Percentiles rank a stretch among this genome's conserved stretches.
Evolutionary conservation across 2,113 vertebrate species (phyloP).

Genomic region (Columbina picui): DNA sequence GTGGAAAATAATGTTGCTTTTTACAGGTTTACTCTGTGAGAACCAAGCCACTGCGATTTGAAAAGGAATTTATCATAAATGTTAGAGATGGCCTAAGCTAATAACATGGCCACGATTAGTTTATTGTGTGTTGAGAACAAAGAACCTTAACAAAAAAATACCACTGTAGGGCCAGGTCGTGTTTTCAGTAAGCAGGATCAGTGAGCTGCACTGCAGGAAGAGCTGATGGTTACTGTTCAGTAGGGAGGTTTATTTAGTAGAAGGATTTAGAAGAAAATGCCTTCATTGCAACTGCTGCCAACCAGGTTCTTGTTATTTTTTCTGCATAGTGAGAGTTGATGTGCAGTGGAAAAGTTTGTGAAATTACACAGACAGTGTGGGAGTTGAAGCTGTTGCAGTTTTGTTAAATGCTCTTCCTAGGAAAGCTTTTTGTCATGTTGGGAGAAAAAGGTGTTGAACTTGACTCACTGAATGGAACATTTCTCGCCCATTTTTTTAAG

Average conservation of each 20-base stretch:
- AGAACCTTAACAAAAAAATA: neutral
- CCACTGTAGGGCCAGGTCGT: neutral
- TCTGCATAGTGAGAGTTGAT: neutral
- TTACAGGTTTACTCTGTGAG: neutral
- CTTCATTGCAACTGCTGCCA: neutral
- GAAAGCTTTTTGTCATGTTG: neutral
- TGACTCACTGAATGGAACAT: neutral
- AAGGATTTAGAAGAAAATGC: neutral
- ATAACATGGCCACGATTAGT: neutral
- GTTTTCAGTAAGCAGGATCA: neutral
- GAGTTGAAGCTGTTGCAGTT: neutral
- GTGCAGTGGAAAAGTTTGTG: neutral
- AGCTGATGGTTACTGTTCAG: neutral
- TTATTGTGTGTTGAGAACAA: neutral
- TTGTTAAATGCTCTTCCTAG: neutral
- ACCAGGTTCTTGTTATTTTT: neutral
- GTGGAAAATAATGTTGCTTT: neutral
- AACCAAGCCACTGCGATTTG: neutral
- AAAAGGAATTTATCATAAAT: neutral
- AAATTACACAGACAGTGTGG: neutral
- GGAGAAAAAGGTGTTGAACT: neutral
- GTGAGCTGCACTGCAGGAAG: neutral
- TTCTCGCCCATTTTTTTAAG: neutral
- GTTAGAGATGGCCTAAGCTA: neutral
- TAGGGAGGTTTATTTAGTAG: neutral